These are phyloP conservation scores for Nephrocerus scutellatus DNA, from an alignment of 2,888 invertebrate genomes.

Conservation along the genomic window DNA sequence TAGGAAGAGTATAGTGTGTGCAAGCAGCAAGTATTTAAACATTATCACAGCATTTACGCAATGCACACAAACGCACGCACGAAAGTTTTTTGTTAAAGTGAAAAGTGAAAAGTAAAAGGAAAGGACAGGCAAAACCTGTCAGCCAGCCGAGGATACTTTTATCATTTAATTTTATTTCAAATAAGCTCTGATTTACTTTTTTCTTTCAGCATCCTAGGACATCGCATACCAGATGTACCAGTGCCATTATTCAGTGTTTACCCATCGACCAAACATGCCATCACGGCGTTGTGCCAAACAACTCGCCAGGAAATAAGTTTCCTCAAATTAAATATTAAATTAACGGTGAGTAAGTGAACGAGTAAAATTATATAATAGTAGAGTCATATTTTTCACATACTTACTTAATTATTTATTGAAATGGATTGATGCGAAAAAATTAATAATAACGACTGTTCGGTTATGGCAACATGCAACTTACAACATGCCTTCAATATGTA, in stretches of 20 bases:
- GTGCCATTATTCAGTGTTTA: constrained; percentile 52
- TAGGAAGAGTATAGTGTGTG: constrained; percentile 1
- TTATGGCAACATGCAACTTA: too few relatives aligned
- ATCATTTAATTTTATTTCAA: constrained; percentile 4
- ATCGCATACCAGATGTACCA: constrained; percentile 49
- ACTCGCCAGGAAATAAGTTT: constrained; percentile 52
- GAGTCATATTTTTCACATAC: too few relatives aligned
- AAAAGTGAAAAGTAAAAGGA: constrained; percentile 13
- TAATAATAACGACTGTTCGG: constrained; percentile 10
- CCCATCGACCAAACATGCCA: constrained; percentile 54
- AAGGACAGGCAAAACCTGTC: not conserved
- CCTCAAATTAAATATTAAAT: constrained; percentile 47
- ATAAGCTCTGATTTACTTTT: constrained; percentile 6
- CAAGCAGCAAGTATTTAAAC: too few relatives aligned
- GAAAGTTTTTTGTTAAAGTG: too few relatives aligned
- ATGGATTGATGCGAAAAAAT: constrained; percentile 7
- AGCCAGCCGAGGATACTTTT: not conserved
- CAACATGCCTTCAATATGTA: too few relatives aligned
- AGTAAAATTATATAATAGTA: too few relatives aligned
- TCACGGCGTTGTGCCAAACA: constrained; percentile 54
- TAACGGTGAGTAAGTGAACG: constrained; percentile 46
- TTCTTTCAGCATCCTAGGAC: constrained; percentile 46
- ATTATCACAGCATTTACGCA: too few relatives aligned
- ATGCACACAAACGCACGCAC: constrained; percentile 14
- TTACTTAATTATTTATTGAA: too few relatives aligned